phyloP scores from a whole-genome alignment of 2,888 invertebrate species.

The Nephrotoma appendiculata region DNA sequence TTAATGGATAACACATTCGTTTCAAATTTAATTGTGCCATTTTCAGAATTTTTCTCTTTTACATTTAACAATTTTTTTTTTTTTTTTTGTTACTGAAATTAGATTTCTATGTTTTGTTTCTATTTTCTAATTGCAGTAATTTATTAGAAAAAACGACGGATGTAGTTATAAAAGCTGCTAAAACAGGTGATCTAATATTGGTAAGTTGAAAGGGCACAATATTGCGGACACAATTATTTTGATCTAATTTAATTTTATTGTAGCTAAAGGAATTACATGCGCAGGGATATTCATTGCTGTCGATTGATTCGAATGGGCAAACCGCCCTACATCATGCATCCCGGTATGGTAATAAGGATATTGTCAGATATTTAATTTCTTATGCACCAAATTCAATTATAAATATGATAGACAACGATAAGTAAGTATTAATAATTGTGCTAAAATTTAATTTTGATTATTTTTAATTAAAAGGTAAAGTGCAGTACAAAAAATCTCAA shows the following conservation, averaged over 20 bases:
- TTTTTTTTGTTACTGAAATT: background rate
- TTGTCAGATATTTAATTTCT: constrained; percentile 77
- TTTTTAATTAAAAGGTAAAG: no score
- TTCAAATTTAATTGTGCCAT: constrained; percentile 13
- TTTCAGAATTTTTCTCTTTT: constrained; percentile 17
- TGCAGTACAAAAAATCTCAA: background rate
- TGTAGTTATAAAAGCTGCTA: constrained; percentile 67
- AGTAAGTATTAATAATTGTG: constrained; percentile 36
- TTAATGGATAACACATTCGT: constrained; percentile 12
- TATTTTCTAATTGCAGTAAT: constrained; percentile 39
- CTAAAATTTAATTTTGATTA: no score
- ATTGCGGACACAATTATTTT: background rate
- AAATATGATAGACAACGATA: constrained; percentile 74
- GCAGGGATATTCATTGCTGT: constrained; percentile 68
- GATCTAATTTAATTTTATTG: constrained; percentile 11
- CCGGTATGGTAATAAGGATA: constrained; percentile 75
- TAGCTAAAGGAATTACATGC: constrained; percentile 73
- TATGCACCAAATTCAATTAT: constrained; percentile 70
- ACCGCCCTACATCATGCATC: constrained; percentile 84
- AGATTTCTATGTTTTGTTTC: background rate
- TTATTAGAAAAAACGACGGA: constrained; percentile 71
- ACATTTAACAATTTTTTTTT: background rate
- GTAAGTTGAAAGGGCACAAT: constrained; percentile 34
- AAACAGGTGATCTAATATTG: constrained; percentile 64
- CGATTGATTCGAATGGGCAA: constrained; percentile 72